phyloP scores from a whole-genome alignment of 2,113 vertebrate species.

The Hucho hucho region DNA sequence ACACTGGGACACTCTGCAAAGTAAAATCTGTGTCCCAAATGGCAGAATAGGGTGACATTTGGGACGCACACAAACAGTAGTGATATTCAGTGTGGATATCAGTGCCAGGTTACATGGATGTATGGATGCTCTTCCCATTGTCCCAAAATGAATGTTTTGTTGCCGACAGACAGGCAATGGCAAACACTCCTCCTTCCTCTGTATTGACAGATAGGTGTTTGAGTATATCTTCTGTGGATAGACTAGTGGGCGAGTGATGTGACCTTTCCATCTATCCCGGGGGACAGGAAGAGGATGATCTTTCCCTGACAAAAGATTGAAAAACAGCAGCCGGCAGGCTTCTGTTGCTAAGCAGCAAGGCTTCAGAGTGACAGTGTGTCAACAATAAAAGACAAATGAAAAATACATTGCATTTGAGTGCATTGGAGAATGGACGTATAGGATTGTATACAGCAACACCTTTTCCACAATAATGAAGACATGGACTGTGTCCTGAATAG shows the following conservation, averaged over 20 bases:
- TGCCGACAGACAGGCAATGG: constrained; percentile 1
- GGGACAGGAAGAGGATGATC: constrained; percentile 43
- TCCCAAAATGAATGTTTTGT: constrained; percentile 25
- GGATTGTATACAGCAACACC: not conserved
- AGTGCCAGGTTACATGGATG: too few relatives aligned
- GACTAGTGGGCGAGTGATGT: constrained; percentile 51
- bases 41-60: too few relatives aligned
- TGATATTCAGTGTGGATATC: too few relatives aligned
- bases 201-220: too few relatives aligned
- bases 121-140: too few relatives aligned
- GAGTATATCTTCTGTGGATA: constrained; percentile 25
- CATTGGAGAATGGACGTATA: constrained; percentile 17
- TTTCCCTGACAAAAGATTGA: constrained; percentile 44
- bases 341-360: constrained; percentile 61
- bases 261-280: constrained; percentile 66
- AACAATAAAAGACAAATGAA: constrained; percentile 59
- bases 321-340: constrained; percentile 33
- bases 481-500: too few relatives aligned
- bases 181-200: too few relatives aligned
- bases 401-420: too few relatives aligned
- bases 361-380: constrained; percentile 53
- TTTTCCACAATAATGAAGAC: not conserved
- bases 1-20: too few relatives aligned
- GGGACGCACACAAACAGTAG: too few relatives aligned
- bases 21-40: too few relatives aligned